phyloP scores from a whole-genome alignment of 2,113 vertebrate species.

The Prochilodus magdalenae region DNA sequence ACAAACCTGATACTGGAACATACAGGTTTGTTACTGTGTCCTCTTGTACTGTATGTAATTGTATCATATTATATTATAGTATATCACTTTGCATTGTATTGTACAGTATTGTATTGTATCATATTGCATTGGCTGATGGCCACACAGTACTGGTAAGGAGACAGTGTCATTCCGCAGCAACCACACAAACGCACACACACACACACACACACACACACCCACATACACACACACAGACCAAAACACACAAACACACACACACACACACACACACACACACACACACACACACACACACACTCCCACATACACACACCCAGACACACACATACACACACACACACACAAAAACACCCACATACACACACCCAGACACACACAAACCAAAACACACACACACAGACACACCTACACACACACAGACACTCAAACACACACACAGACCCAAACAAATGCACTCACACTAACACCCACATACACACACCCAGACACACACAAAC shows the following conservation, averaged over 20 bases:
- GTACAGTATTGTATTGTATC: background rate
- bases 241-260: no score
- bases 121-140: background rate
- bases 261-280: conserved; percentile 2
- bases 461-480: conserved; percentile 3
- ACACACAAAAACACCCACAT: background rate
- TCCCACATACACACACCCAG: conserved; percentile 13
- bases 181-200: background rate
- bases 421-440: background rate
- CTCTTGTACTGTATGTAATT: no score
- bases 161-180: background rate
- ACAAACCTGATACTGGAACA: no score
- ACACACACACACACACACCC: background rate
- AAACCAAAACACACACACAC: background rate
- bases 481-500: background rate
- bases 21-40: no score
- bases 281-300: background rate
- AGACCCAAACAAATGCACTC: background rate
- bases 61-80: no score
- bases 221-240: background rate
- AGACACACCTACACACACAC: background rate
- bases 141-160: background rate
- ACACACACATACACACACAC: background rate
- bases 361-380: conserved; percentile 6
- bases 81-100: no score